A percentile compares a stretch with the other conserved stretches of the same genome.
Evolutionary conservation across 2,113 vertebrate species (phyloP).

Genomic region (Myrmophylax atrothorax): DNA sequence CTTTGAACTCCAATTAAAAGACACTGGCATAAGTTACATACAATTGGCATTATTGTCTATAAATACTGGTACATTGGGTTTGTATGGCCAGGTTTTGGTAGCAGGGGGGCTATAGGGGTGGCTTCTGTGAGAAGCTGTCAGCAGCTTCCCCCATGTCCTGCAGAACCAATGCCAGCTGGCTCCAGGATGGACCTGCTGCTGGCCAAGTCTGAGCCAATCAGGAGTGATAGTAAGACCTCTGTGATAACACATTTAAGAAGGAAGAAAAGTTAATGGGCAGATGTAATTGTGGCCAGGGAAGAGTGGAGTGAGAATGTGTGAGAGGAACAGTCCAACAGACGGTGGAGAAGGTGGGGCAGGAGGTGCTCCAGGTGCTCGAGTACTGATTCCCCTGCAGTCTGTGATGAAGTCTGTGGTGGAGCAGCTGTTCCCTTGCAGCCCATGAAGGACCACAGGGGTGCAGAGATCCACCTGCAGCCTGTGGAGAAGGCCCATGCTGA

Average conservation of each 20-base stretch:
- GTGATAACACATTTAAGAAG: not conserved
- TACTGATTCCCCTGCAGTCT: not conserved
- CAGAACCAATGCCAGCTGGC: not conserved
- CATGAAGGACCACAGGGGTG: not conserved
- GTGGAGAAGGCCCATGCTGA: not conserved
- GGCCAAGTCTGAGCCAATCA: not conserved
- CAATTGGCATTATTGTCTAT: not conserved
- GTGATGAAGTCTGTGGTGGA: not conserved
- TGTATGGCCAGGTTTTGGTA: not conserved
- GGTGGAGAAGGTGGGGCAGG: not conserved
- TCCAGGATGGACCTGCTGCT: not conserved
- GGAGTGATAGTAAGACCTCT: not conserved
- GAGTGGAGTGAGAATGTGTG: not conserved
- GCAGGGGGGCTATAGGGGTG: not conserved
- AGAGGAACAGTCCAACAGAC: not conserved
- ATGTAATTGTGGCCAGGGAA: not conserved
- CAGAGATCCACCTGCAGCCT: not conserved
- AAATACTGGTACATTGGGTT: not conserved
- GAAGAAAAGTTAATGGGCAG: not conserved
- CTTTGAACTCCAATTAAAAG: not conserved
- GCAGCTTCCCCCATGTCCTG: not conserved
- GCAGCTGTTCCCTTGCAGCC: not conserved
- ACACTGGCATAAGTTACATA: not conserved
- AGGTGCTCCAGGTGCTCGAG: rapidly evolving
- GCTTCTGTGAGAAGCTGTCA: not conserved